These are phyloP conservation scores for Echeneis naucrates DNA, from an alignment of 2,797 vertebrate species.

Conservation along the genomic window DNA sequence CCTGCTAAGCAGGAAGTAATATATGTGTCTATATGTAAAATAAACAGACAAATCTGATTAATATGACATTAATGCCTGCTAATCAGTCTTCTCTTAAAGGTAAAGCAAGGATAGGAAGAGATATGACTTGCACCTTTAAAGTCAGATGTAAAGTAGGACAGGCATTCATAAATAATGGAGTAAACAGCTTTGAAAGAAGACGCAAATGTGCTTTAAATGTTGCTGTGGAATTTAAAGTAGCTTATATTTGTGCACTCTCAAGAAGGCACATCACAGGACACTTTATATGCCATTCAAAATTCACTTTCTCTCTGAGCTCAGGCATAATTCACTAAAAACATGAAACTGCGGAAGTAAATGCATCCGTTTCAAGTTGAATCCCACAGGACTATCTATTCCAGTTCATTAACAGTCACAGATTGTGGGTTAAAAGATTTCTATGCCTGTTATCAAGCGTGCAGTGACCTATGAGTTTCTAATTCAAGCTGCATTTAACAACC, in stretches of 20 bases:
- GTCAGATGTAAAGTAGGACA: slow-evolving; percentile 66
- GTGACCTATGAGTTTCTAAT: neutral
- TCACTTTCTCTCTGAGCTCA: slow-evolving; percentile 38
- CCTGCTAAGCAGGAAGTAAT: neutral
- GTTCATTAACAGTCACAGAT: neutral
- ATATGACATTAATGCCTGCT: neutral
- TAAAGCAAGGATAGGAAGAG: slow-evolving; percentile 19
- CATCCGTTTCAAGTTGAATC: slow-evolving; percentile 16
- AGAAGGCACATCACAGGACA: slow-evolving; percentile 44
- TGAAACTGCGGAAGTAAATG: slow-evolving; percentile 25
- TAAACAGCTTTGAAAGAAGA: slow-evolving; percentile 61
- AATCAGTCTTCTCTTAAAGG: slow-evolving; percentile 18
- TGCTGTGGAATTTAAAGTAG: slow-evolving; percentile 59
- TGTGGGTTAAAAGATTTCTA: neutral
- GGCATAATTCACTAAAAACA: slow-evolving; percentile 41
- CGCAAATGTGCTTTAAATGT: slow-evolving; percentile 70
- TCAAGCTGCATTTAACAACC: neutral
- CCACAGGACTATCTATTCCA: neutral
- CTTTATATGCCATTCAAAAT: slow-evolving; percentile 61
- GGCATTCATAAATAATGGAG: slow-evolving; percentile 71
- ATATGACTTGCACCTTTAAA: slow-evolving; percentile 36
- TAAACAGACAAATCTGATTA: too few relatives aligned
- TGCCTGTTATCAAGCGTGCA: too few relatives aligned
- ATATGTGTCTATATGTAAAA: too few relatives aligned
- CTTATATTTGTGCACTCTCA: slow-evolving; percentile 40